phyloP scores from a whole-genome alignment of 2,888 invertebrate species.

The Nomada ruficornis region DNA sequence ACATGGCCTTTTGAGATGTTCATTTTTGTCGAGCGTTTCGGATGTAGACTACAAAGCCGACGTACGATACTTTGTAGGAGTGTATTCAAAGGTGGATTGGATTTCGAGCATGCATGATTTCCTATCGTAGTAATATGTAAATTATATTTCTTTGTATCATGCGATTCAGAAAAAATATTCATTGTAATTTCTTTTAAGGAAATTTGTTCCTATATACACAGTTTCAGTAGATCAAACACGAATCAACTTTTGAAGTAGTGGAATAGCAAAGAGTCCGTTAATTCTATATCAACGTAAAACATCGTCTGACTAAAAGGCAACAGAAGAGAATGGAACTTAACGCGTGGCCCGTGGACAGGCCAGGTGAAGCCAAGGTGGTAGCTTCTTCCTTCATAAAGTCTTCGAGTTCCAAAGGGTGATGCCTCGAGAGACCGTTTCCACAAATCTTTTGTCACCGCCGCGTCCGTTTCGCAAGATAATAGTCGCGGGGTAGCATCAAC shows the following conservation, averaged over 20 bases:
- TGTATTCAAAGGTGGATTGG: too few relatives aligned
- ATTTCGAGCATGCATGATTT: too few relatives aligned
- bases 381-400: slow-evolving; percentile 36
- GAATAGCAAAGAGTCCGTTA: neutral
- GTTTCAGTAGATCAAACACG: neutral
- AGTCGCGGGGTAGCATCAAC: slow-evolving; percentile 41
- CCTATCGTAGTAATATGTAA: too few relatives aligned
- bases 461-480: slow-evolving; percentile 49
- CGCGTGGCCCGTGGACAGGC: neutral
- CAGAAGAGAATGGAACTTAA: neutral
- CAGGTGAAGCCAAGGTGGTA: neutral
- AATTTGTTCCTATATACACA: neutral
- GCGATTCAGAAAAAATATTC: neutral
- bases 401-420: slow-evolving; percentile 17
- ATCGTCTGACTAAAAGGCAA: neutral
- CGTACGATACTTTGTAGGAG: neutral
- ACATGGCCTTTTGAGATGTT: neutral
- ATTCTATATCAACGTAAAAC: neutral
- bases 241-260: neutral
- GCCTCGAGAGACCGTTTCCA: slow-evolving; percentile 44
- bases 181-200: neutral
- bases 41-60: neutral
- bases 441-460: slow-evolving; percentile 50
- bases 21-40: neutral
- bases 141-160: too few relatives aligned